Conservation (phyloP, 2,888 invertebrate genomes). For the Tipula unca region DNA sequence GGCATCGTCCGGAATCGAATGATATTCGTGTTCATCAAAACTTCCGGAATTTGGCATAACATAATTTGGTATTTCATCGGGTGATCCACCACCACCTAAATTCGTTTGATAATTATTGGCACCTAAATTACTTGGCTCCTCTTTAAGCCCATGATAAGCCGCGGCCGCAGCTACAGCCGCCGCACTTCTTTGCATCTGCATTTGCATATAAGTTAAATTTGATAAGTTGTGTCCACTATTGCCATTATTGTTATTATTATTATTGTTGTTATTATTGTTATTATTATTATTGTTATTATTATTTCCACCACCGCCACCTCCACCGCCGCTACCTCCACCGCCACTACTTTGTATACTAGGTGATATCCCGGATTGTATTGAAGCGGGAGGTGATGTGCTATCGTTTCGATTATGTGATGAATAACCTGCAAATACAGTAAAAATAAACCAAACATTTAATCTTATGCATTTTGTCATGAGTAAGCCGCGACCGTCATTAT, state of each 20-base stretch:
- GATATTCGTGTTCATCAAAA: slow-evolving; percentile 31
- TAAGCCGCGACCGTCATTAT: not conserved
- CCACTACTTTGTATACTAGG: slow-evolving; percentile 34
- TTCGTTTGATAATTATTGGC: slow-evolving; percentile 26
- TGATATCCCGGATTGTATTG: slow-evolving; percentile 31
- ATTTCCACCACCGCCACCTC: slow-evolving; percentile 33
- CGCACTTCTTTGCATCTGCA: slow-evolving; percentile 34
- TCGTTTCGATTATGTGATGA: slow-evolving; percentile 37
- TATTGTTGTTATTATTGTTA: slow-evolving; percentile 20
- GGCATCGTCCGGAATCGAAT: slow-evolving; percentile 29
- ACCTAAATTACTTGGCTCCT: slow-evolving; percentile 32
- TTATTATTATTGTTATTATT: slow-evolving; percentile 22
- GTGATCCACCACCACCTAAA: slow-evolving; percentile 24
- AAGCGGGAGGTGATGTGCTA: slow-evolving; percentile 33
- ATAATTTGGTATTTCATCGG: slow-evolving; percentile 27
- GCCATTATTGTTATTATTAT: slow-evolving; percentile 26
- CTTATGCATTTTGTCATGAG: not conserved
- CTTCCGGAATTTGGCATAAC: slow-evolving; percentile 28
- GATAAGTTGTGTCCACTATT: slow-evolving; percentile 26
- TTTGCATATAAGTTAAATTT: slow-evolving; percentile 37
- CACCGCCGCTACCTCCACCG: slow-evolving; percentile 39
- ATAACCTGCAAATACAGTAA: slow-evolving; percentile 34
- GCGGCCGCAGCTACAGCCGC: slow-evolving; percentile 25
- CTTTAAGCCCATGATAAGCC: slow-evolving; percentile 38
- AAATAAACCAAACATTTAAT: not conserved